These are phyloP conservation scores for Epizoanthus fatuus DNA, from an alignment of 92 coral and sea anemone genomes.

Conservation along the genomic window DNA sequence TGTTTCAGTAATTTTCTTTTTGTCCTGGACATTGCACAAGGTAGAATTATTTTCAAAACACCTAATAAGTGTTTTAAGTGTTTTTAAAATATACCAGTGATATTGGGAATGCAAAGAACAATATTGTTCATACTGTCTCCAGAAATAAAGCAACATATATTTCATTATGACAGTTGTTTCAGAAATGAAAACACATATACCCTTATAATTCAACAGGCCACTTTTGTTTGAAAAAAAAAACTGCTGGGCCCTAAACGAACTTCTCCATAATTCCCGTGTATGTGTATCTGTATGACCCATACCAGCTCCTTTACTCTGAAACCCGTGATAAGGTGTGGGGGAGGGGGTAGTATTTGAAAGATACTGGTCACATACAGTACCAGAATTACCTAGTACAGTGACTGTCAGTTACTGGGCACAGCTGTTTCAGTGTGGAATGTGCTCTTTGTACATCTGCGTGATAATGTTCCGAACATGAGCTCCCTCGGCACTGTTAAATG, in stretches of 20 bases:
- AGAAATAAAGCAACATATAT: neutral
- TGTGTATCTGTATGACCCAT: neutral
- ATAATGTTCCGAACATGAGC: slow-evolving; percentile 45
- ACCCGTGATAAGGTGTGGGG: neutral
- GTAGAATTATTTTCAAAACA: too few relatives aligned
- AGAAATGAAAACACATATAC: slow-evolving; percentile 7
- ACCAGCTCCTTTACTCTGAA: slow-evolving; percentile 21
- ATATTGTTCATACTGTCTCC: too few relatives aligned
- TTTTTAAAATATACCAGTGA: too few relatives aligned
- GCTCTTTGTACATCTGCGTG: slow-evolving; percentile 40
- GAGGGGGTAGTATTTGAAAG: slow-evolving; percentile 7
- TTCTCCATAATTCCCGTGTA: slow-evolving; percentile 7
- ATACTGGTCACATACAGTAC: slow-evolving; percentile 7
- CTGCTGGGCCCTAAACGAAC: neutral
- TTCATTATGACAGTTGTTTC: slow-evolving; percentile 11
- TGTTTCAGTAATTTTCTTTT: too few relatives aligned
- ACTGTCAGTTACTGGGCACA: slow-evolving; percentile 19
- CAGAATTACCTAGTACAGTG: slow-evolving; percentile 3
- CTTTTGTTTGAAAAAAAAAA: slow-evolving; percentile 2
- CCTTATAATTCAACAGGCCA: slow-evolving; percentile 4
- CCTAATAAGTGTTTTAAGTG: too few relatives aligned
- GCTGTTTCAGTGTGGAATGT: slow-evolving; percentile 42
- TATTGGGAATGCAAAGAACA: too few relatives aligned
- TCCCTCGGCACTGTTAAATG: slow-evolving; percentile 57
- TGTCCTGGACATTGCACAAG: too few relatives aligned